Evolutionary conservation across 2,888 invertebrate species (phyloP).

Genomic region (Barypeithes pellucidus): DNA sequence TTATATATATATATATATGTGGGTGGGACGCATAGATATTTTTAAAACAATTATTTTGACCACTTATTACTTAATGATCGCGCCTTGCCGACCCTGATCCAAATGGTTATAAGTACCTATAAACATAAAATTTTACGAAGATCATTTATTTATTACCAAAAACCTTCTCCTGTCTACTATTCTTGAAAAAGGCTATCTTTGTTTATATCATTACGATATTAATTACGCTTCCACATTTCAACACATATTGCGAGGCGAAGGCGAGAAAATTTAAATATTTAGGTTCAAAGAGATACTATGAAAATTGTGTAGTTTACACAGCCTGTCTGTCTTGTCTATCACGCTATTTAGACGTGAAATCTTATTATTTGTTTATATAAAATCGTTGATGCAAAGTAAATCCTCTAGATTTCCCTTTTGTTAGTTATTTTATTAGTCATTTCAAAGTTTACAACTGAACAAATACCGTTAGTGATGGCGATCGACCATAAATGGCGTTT

Average conservation of each 20-base stretch:
- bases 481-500: too few species aligned
- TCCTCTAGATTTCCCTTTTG: slow-evolving; percentile 1
- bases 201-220: slow-evolving; percentile 33
- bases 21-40: too few species aligned
- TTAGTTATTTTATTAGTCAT: slow-evolving; percentile 11
- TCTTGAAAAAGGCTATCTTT: slow-evolving; percentile 35
- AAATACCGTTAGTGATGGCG: too few species aligned
- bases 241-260: slow-evolving; percentile 21
- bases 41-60: neutral
- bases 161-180: slow-evolving; percentile 35
- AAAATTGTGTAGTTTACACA: slow-evolving; percentile 14
- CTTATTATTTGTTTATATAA: slow-evolving; percentile 11
- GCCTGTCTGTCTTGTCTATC: slow-evolving; percentile 16
- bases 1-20: too few species aligned
- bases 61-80: neutral
- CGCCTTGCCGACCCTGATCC: neutral
- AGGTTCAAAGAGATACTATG: slow-evolving; percentile 20
- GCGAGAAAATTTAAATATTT: slow-evolving; percentile 32
- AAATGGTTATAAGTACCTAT: slow-evolving; percentile 6
- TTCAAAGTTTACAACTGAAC: slow-evolving; percentile 10
- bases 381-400: neutral
- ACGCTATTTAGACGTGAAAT: slow-evolving; percentile 7
- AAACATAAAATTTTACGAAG: slow-evolving; percentile 21
- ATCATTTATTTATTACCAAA: slow-evolving; percentile 23
- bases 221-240: slow-evolving; percentile 29